Percentiles rank a stretch among this genome's conserved stretches.
Conservation (phyloP, 2,888 invertebrate genomes). For the Agrotis ipsilon region DNA sequence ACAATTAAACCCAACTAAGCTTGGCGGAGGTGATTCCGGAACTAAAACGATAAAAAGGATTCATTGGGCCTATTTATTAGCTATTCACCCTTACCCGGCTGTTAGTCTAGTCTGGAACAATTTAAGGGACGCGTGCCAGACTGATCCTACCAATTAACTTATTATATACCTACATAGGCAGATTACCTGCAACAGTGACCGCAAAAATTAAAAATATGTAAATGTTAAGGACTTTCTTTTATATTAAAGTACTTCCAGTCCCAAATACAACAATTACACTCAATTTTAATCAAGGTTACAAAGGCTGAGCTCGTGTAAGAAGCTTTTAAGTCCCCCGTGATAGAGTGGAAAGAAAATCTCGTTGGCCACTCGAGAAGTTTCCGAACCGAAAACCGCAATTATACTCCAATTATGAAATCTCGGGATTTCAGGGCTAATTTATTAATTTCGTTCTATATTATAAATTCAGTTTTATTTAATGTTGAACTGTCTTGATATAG, state of each 20-base stretch:
- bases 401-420: constrained; percentile 26
- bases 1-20: constrained; percentile 51
- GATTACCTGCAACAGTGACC: background rate
- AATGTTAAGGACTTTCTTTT: background rate
- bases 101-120: constrained; percentile 25
- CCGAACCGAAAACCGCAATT: constrained; percentile 42
- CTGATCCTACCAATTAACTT: too few species aligned
- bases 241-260: background rate
- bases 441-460: constrained; percentile 15
- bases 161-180: background rate
- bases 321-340: constrained; percentile 44
- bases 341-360: constrained; percentile 38
- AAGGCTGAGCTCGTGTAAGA: constrained; percentile 31
- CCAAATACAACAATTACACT: constrained; percentile 28
- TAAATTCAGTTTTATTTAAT: background rate
- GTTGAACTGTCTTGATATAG: background rate
- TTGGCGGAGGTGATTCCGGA: constrained; percentile 39
- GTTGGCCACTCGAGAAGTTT: constrained; percentile 29
- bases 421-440: constrained; percentile 18
- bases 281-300: constrained; percentile 43
- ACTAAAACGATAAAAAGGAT: constrained; percentile 56
- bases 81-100: constrained; percentile 22
- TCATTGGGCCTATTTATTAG: constrained; percentile 46
- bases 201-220: background rate
- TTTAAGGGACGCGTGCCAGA: background rate